phyloP scores from a whole-genome alignment of 2,113 vertebrate genomes.

The Ellobius talpinus region DNA sequence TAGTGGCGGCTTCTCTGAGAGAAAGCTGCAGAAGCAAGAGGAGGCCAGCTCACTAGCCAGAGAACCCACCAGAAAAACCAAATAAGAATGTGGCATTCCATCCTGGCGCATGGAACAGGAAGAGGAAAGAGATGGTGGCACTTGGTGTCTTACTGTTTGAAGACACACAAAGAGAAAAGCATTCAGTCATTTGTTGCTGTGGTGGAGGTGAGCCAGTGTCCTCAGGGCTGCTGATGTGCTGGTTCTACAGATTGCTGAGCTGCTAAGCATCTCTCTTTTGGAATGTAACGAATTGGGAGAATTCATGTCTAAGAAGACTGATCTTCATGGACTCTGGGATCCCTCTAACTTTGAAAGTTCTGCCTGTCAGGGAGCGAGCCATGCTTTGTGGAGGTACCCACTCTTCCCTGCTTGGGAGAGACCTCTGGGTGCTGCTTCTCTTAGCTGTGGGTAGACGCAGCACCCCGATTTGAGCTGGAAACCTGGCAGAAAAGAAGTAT shows the following conservation, averaged over 20 bases:
- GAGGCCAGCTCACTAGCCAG: not conserved
- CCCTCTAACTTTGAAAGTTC: not conserved
- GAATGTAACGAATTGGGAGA: not conserved
- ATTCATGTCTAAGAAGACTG: not conserved
- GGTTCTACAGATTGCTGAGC: not conserved
- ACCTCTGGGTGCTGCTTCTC: accelerated
- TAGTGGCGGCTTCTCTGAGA: not conserved
- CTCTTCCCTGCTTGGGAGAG: not conserved
- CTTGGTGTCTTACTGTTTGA: not conserved
- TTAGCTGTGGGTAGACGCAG: not conserved
- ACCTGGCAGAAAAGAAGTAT: not conserved
- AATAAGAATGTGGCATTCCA: not conserved
- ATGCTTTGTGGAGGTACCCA: not conserved
- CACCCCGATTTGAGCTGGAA: not conserved
- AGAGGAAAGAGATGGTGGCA: not conserved
- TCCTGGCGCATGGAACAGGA: not conserved
- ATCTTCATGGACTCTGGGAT: not conserved
- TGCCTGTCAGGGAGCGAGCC: not conserved
- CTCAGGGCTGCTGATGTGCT: not conserved
- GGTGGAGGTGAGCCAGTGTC: not conserved
- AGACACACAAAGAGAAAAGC: not conserved
- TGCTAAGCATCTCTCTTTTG: not conserved
- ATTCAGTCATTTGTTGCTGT: not conserved
- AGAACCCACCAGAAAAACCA: not conserved
- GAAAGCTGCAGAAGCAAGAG: not conserved